Evolutionary conservation across 1,140 invertebrate species (phyloP).

Genomic region (Drosophila kurseongensis): DNA sequence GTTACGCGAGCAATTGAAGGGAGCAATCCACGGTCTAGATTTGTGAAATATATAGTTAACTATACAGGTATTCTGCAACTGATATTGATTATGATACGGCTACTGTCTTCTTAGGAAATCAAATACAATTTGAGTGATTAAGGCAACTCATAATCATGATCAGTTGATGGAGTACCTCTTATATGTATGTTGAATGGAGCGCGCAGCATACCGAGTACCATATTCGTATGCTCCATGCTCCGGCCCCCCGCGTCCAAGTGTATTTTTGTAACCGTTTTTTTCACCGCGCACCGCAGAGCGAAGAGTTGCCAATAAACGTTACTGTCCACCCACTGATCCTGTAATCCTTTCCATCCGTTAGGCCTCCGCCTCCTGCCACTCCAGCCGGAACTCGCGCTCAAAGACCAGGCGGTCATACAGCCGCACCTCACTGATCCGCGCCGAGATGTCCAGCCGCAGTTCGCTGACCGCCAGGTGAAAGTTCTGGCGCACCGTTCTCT

Average conservation of each 20-base stretch:
- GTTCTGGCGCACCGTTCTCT: constrained; percentile 73
- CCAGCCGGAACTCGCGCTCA: constrained; percentile 76
- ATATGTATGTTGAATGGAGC: constrained; percentile 37
- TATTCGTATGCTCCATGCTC: constrained; percentile 19
- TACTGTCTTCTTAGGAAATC: not conserved
- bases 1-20: constrained; percentile 57
- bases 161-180: constrained; percentile 1
- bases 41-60: constrained; percentile 24
- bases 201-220: constrained; percentile 8
- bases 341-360: constrained; percentile 11
- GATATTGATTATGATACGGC: not conserved
- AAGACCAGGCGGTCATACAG: constrained; percentile 77
- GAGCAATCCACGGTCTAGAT: constrained; percentile 37
- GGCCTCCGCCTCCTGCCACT: constrained; percentile 69
- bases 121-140: not conserved
- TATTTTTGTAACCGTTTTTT: constrained; percentile 74
- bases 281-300: constrained; percentile 52
- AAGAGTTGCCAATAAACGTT: constrained; percentile 68
- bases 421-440: constrained; percentile 72
- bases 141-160: not conserved
- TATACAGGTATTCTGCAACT: not conserved
- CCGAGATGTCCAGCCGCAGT: constrained; percentile 79
- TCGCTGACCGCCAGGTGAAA: constrained; percentile 78
- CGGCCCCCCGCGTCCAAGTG: constrained; percentile 41
- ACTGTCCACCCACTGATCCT: constrained; percentile 40